phyloP scores from a whole-genome alignment of 2,797 vertebrate species.

The Silurus lanzhouensis region DNA sequence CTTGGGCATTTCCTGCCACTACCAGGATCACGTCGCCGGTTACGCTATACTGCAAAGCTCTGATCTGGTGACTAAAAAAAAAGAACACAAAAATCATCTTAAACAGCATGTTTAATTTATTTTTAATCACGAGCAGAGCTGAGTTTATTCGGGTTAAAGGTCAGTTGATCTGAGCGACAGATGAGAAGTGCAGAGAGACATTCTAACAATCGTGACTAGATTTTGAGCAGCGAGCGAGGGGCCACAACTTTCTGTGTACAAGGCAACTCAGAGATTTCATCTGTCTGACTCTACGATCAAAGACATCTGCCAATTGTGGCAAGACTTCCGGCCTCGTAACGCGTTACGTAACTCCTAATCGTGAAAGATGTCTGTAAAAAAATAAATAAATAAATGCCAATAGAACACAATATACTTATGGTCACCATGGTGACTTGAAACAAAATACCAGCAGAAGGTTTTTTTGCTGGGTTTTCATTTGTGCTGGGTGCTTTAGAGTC shows the following conservation, averaged over 20 bases:
- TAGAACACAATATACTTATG: constrained; percentile 8
- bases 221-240: not conserved
- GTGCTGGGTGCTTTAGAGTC: not conserved
- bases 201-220: not conserved
- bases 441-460: constrained; percentile 17
- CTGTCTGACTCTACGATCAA: constrained; percentile 13
- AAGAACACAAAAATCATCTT: constrained; percentile 16
- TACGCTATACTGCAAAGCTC: constrained; percentile 89
- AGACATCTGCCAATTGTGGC: constrained; percentile 47
- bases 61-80: constrained; percentile 88
- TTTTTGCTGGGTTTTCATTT: constrained; percentile 3
- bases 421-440: constrained; percentile 31
- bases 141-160: not conserved
- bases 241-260: not conserved
- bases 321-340: constrained; percentile 39
- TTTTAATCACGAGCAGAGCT: not conserved
- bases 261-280: constrained; percentile 24
- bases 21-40: constrained; percentile 95
- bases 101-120: not conserved
- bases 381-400: not conserved
- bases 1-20: constrained; percentile 92
- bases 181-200: not conserved
- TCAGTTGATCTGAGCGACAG: not conserved
- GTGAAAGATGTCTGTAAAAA: constrained; percentile 24
- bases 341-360: constrained; percentile 30